Base-by-base conservation (phyloP, 2,888 invertebrate genomes). In the Syrista parreyssii region DNA sequence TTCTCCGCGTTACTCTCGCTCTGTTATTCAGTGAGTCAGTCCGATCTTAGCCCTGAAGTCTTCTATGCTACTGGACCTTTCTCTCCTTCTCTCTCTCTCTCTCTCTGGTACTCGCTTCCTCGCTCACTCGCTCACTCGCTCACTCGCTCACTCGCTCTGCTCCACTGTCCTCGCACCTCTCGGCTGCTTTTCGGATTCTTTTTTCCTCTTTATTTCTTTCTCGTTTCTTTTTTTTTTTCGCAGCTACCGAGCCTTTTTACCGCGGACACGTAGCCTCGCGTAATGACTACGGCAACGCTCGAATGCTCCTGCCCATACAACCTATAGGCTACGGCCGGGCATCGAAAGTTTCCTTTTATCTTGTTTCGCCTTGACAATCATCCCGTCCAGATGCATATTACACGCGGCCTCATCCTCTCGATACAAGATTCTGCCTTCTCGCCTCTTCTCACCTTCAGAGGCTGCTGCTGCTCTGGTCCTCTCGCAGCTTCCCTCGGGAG, bases 201-300 rank as follows among this genome's bases (percentile, higher is more conserved):
- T 31, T 68, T 36, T 12, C 74, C 68, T 75, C 35, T 72, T 55
- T 55, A 55, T 1, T 71, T 33, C 36, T 32, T 71, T 36, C 73
- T 68, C n/a, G 68, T 69, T 81, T 82, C 79, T 74, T 85, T 85
- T 85, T 84, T 82, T 79, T 79, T 75, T 79, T 77, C 74, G 68
- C 79, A 81, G 84, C 81, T 84, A 84, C 83, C 83, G 81, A 85
- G 86, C 82, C 87, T 84, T 87, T 71, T 86, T 86, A 87, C 86
- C 87, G 84, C 86, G 86, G 83, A 87, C 88, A 88, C 88, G 88
- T 87, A 87, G 84, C 77, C 82, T 78, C 80, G 76, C 82, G 83
- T 84, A 84, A 84, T 84, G 83, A 84, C 84, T 83, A 76, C 79
- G 82, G 88, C 86, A 87, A 88, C 87, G 87, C 84, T 87, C 81